phyloP scores from a whole-genome alignment of 2,113 vertebrate species.

The Nibea albiflora region DNA sequence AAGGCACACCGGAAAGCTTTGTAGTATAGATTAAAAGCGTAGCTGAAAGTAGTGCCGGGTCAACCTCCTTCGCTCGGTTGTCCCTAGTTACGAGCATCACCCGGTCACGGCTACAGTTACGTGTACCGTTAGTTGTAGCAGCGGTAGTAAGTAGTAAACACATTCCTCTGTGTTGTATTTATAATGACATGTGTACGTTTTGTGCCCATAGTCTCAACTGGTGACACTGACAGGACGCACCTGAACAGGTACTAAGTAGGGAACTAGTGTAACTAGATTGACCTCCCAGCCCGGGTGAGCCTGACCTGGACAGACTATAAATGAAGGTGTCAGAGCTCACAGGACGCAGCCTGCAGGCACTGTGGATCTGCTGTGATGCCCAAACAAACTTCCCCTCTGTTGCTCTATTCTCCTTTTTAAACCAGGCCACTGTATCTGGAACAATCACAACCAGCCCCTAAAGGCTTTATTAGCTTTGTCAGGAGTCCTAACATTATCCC shows the following conservation, averaged over 20 bases:
- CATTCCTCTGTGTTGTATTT: background rate
- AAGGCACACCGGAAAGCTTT: background rate
- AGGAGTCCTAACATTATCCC: background rate
- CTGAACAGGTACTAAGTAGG: slow-evolving; percentile 55
- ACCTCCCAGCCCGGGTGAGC: background rate
- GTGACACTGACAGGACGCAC: slow-evolving; percentile 56
- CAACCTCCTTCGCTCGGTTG: background rate
- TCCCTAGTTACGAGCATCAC: slow-evolving; percentile 5
- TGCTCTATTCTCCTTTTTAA: background rate
- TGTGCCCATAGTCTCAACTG: slow-evolving; percentile 40
- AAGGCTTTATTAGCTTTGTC: slow-evolving; percentile 5
- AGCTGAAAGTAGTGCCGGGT: background rate
- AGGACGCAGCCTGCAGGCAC: slow-evolving; percentile 15
- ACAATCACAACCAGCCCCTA: slow-evolving; percentile 8
- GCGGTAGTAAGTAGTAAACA: background rate
- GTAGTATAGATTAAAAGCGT: no score
- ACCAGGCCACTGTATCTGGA: slow-evolving; percentile 7
- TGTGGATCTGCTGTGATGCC: slow-evolving; percentile 15
- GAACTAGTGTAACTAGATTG: background rate
- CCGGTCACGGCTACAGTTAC: background rate
- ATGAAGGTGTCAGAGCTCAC: slow-evolving; percentile 14
- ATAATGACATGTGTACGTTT: slow-evolving; percentile 23
- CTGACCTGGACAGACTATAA: background rate
- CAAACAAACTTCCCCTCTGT: slow-evolving; percentile 7
- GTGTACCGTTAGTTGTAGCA: background rate